These are phyloP conservation scores for Hemithea aestivaria DNA, from an alignment of 2,888 invertebrate species.

Conservation along the genomic window DNA sequence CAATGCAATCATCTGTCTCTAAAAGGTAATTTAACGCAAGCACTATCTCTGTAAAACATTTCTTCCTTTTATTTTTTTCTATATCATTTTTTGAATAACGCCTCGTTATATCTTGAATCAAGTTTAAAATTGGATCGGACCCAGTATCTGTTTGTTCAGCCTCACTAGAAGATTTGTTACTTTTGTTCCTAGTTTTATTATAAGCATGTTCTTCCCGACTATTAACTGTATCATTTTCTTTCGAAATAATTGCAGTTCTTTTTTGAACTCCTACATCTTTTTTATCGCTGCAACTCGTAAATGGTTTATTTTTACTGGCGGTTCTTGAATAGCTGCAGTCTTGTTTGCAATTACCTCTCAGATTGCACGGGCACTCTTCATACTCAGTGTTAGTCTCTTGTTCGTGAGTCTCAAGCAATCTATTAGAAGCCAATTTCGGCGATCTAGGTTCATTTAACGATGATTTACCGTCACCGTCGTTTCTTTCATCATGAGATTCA, in stretches of 20 bases:
- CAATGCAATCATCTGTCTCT: slow-evolving; percentile 57
- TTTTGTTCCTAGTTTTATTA: slow-evolving; percentile 6
- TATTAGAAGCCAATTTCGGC: no score
- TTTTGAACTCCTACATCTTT: slow-evolving; percentile 31
- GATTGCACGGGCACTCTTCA: slow-evolving; percentile 7
- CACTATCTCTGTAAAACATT: slow-evolving; percentile 67
- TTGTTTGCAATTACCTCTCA: slow-evolving; percentile 7
- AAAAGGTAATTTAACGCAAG: slow-evolving; percentile 61
- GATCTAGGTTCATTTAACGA: not conserved
- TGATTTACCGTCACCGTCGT: not conserved
- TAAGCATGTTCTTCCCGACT: slow-evolving; percentile 3
- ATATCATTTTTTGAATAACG: slow-evolving; percentile 62
- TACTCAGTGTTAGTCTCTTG: no score
- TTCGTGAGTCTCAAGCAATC: no score
- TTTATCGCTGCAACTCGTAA: slow-evolving; percentile 1
- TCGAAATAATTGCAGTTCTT: not conserved
- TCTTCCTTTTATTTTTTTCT: slow-evolving; percentile 54
- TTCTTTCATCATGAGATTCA: not conserved
- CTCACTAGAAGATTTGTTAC: slow-evolving; percentile 10
- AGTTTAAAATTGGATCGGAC: slow-evolving; percentile 49
- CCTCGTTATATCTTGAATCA: slow-evolving; percentile 64
- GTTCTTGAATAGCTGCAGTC: slow-evolving; percentile 1
- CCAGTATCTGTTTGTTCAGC: slow-evolving; percentile 21
- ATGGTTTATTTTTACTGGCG: not conserved
- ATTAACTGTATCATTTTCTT: not conserved